Evolutionary conservation across 2,797 vertebrate genomes (phyloP).

Genomic region (Austrolebias charrua): DNA sequence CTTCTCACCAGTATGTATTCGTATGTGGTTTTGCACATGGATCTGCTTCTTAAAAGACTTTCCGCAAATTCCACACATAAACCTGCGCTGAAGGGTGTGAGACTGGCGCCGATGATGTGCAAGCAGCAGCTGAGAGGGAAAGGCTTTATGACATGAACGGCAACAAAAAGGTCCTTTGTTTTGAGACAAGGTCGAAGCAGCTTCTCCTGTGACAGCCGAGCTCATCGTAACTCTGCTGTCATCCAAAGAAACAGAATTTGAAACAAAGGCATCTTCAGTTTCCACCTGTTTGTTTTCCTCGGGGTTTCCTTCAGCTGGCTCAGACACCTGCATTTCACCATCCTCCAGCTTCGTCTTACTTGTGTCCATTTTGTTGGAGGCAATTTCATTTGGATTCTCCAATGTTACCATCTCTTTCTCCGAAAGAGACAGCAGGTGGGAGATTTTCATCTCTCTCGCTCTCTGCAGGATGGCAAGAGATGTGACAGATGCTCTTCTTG

Average conservation of each 20-base stretch:
- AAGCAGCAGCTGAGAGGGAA: constrained; percentile 82
- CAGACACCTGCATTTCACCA: constrained; percentile 30
- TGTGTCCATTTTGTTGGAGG: constrained; percentile 22
- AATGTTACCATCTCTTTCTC: constrained; percentile 62
- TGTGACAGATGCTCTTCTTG: constrained; percentile 61
- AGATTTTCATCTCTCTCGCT: constrained; percentile 66
- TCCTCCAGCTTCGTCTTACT: constrained; percentile 11
- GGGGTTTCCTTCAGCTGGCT: constrained; percentile 7
- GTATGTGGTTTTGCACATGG: constrained; percentile 87
- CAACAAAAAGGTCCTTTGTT: constrained; percentile 71
- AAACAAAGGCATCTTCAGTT: constrained; percentile 6
- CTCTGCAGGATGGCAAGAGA: constrained; percentile 78
- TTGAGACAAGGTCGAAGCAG: not conserved
- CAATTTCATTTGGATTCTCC: constrained; percentile 23
- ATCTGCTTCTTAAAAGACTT: constrained; percentile 91
- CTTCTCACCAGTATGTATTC: constrained; percentile 89
- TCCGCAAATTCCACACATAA: constrained; percentile 85
- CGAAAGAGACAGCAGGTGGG: constrained; percentile 48
- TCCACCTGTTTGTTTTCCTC: constrained; percentile 7
- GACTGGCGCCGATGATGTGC: constrained; percentile 82
- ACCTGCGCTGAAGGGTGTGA: constrained; percentile 81
- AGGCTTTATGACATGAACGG: constrained; percentile 81
- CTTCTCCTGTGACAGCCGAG: constrained; percentile 3
- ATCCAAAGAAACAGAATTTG: not conserved
- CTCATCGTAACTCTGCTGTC: not conserved